Evolutionary conservation across 2,888 invertebrate species (phyloP).

Genomic region (Entomobrya proxima): DNA sequence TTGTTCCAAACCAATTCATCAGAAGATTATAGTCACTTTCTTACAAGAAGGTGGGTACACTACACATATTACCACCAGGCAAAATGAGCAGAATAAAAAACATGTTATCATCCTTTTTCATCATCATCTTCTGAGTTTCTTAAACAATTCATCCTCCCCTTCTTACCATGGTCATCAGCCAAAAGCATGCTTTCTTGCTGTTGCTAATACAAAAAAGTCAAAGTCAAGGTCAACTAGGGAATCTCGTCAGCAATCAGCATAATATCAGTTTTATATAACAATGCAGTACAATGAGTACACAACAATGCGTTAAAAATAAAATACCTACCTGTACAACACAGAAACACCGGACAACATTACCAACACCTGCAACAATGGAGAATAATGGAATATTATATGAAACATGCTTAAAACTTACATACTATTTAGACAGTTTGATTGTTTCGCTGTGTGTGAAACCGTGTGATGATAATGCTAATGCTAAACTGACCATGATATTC

Average conservation of each 20-base stretch:
- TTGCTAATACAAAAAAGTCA: background rate
- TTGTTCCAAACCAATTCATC: slow-evolving; percentile 39
- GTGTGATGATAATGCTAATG: no score
- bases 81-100: background rate
- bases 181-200: background rate
- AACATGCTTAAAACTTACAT: background rate
- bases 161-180: background rate
- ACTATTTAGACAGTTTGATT: background rate
- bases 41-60: background rate
- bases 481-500: slow-evolving; percentile 24
- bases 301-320: background rate
- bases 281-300: slow-evolving; percentile 1
- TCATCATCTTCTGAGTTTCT: background rate
- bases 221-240: slow-evolving; percentile 57
- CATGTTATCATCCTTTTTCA: slow-evolving; percentile 2
- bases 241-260: slow-evolving; percentile 3
- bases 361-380: background rate
- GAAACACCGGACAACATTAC: background rate
- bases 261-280: slow-evolving; percentile 8
- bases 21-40: slow-evolving; percentile 10
- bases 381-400: no score
- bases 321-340: background rate
- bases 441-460: no score
- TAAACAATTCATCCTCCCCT: background rate
- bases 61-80: background rate